A percentile compares a stretch with the other conserved stretches of the same genome.
These are phyloP conservation scores for Neotoma lepida DNA, from an alignment of 2,113 vertebrate species.

Conservation along the genomic window DNA sequence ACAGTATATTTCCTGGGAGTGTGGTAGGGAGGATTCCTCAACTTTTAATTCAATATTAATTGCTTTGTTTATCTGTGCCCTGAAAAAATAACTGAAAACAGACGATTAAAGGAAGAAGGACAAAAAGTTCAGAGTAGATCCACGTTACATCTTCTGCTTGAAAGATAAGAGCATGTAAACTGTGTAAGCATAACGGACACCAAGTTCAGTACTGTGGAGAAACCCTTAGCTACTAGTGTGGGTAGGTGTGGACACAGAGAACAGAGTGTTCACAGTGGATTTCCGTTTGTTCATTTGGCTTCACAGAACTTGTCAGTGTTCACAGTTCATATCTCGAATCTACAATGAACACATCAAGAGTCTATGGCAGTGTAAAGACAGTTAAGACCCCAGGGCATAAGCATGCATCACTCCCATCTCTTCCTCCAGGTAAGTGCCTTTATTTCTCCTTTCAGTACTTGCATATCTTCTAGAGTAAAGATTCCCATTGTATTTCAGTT, in stretches of 20 bases:
- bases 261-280: not conserved
- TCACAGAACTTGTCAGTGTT: not conserved
- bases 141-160: not conserved
- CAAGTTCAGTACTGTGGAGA: not conserved
- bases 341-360: slow-evolving; percentile 6
- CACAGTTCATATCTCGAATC: not conserved
- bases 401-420: not conserved
- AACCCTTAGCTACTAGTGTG: not conserved
- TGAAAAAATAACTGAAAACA: not conserved
- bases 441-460: not conserved
- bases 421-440: slow-evolving; percentile 50
- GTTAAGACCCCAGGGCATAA: too few species aligned
- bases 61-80: not conserved
- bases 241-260: not conserved
- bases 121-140: not conserved
- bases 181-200: not conserved
- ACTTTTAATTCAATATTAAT: not conserved
- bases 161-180: not conserved
- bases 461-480: not conserved
- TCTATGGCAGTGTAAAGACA: slow-evolving; percentile 27
- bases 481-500: not conserved
- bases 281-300: slow-evolving; percentile 4
- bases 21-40: not conserved
- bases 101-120: not conserved
- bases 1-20: not conserved